These are phyloP conservation scores for Spodoptera picta DNA, from an alignment of 2,888 invertebrate species.

Conservation along the genomic window DNA sequence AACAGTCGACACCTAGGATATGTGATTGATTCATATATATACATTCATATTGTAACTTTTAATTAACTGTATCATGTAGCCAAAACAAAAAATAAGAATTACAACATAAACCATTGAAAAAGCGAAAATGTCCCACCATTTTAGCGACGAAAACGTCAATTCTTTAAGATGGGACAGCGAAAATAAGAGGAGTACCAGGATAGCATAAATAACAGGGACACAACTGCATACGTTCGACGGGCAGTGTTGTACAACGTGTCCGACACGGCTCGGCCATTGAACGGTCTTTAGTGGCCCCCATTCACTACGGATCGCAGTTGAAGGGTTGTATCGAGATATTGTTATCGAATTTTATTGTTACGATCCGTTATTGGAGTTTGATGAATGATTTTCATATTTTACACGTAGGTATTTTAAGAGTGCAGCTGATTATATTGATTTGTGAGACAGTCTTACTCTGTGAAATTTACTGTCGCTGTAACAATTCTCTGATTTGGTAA, in stretches of 20 bases:
- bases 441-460: no score
- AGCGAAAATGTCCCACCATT: conserved; percentile 21
- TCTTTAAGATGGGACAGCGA: conserved; percentile 40
- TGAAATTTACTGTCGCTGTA: no score
- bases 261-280: conserved; percentile 70
- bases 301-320: conserved; percentile 60
- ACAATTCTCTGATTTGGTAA: no score
- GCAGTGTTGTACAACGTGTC: conserved; percentile 75
- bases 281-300: conserved; percentile 75
- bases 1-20: no score
- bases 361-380: neutral
- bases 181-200: conserved; percentile 54
- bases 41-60: neutral
- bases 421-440: no score
- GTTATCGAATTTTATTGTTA: neutral
- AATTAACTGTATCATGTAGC: neutral
- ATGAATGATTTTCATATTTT: no score
- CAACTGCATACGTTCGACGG: conserved; percentile 62
- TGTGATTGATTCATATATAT: no score
- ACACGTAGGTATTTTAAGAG: no score
- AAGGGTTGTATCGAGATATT: conserved; percentile 45
- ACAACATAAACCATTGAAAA: neutral
- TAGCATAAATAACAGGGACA: conserved; percentile 73
- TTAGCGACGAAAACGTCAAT: conserved; percentile 45
- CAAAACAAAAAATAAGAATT: conserved; percentile 1